These are phyloP conservation scores for Anguilla japonica DNA, from an alignment of 2,113 vertebrate genomes.

Conservation along the genomic window DNA sequence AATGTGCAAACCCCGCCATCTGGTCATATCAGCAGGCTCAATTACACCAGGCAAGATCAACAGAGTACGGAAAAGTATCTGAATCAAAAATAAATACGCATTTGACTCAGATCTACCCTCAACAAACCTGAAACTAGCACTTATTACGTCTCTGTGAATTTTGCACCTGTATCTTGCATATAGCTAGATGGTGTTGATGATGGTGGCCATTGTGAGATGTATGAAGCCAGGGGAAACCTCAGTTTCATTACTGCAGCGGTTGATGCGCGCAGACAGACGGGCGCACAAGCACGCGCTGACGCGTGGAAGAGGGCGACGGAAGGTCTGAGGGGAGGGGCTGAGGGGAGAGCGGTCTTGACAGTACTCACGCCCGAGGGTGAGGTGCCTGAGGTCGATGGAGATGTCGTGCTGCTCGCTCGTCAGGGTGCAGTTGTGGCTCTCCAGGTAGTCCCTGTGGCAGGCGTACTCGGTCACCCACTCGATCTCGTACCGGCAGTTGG, in stretches of 20 bases:
- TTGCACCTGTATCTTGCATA: too few relatives aligned
- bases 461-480: constrained; percentile 95
- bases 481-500: constrained; percentile 88
- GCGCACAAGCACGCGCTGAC: neutral
- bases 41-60: too few relatives aligned
- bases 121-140: too few relatives aligned
- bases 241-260: neutral
- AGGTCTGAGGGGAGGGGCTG: neutral
- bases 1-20: too few relatives aligned
- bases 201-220: too few relatives aligned
- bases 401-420: constrained; percentile 82
- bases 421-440: constrained; percentile 78
- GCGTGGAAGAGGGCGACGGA: neutral
- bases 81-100: too few relatives aligned
- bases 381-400: constrained; percentile 81
- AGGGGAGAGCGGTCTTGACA: neutral
- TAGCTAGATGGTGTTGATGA: too few relatives aligned
- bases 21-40: too few relatives aligned
- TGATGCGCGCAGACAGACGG: neutral
- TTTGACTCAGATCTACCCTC: too few relatives aligned
- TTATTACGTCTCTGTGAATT: too few relatives aligned
- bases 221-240: too few relatives aligned
- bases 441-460: constrained; percentile 90
- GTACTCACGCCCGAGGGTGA: constrained; percentile 68
- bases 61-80: too few relatives aligned